Conservation (phyloP, 2,888 invertebrate genomes). For the Sarcophaga variegata region DNA sequence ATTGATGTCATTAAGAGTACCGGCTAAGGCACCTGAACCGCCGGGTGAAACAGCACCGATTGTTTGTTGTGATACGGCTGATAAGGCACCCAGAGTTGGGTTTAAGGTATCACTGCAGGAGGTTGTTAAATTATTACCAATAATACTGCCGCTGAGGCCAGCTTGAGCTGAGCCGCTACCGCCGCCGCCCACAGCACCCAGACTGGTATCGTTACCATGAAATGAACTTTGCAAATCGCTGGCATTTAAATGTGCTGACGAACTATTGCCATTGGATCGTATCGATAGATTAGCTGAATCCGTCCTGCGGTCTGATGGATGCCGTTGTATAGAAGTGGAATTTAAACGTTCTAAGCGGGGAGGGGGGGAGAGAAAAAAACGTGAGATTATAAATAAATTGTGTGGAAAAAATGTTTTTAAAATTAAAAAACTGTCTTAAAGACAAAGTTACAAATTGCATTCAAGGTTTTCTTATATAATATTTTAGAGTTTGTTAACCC, state of each 20-base stretch:
- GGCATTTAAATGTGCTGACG: conserved; percentile 69
- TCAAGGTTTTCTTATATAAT: background rate
- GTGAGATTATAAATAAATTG: conserved; percentile 2
- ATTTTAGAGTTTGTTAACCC: background rate
- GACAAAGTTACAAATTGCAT: conserved; percentile 10
- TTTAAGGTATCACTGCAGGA: conserved; percentile 37
- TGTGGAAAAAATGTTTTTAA: background rate
- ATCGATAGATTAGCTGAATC: conserved; percentile 79
- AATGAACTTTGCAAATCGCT: conserved; percentile 76
- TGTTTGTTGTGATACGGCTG: conserved; percentile 65
- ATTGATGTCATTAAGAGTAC: conserved; percentile 74
- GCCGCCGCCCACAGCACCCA: conserved; percentile 57
- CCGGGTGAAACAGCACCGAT: conserved; percentile 62
- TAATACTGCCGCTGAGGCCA: conserved; percentile 52
- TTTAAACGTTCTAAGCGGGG: conserved; percentile 78
- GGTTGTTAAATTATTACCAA: conserved; percentile 56
- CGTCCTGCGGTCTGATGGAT: conserved; percentile 81
- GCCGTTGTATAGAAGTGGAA: conserved; percentile 80
- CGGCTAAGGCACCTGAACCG: conserved; percentile 34
- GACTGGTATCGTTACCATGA: conserved; percentile 71
- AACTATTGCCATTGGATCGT: conserved; percentile 78
- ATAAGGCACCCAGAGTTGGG: conserved; percentile 55
- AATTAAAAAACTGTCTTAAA: background rate
- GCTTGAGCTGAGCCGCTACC: conserved; percentile 49
- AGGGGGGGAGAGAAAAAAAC: conserved; percentile 34